A percentile compares a stretch with the other conserved stretches of the same genome.
These are phyloP conservation scores for Prunella strophiata DNA, from an alignment of 2,797 vertebrate genomes.

Conservation along the genomic window DNA sequence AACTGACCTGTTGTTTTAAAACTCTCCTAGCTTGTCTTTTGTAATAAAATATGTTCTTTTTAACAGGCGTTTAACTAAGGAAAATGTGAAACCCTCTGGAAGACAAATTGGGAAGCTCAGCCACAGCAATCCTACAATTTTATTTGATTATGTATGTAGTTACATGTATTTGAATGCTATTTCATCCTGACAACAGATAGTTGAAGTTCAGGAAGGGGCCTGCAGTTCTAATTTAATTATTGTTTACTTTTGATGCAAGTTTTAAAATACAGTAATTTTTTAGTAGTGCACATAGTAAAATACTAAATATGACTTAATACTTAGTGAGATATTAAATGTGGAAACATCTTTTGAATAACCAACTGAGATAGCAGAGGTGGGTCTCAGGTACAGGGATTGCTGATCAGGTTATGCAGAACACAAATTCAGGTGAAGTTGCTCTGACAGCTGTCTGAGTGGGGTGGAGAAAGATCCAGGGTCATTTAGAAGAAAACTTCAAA, in stretches of 20 bases:
- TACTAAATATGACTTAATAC: not conserved
- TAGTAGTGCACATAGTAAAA: not conserved
- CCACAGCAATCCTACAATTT: conserved; percentile 91
- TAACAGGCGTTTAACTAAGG: conserved; percentile 93
- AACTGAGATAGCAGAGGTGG: not conserved
- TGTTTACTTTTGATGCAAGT: not conserved
- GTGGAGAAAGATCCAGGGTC: not conserved
- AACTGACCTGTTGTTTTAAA: not conserved
- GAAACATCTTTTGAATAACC: not conserved
- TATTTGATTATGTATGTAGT: conserved; percentile 87
- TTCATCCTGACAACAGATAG: not conserved
- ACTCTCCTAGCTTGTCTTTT: not conserved
- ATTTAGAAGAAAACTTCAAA: not conserved
- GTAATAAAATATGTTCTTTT: conserved; percentile 23
- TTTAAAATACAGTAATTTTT: not conserved
- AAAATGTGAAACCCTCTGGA: conserved; percentile 90
- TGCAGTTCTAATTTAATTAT: not conserved
- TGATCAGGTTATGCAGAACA: not conserved
- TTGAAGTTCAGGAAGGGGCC: not conserved
- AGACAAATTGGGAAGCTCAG: conserved; percentile 89
- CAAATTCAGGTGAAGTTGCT: not conserved
- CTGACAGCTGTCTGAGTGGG: not conserved
- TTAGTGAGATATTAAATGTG: not conserved
- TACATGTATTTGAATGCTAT: not conserved
- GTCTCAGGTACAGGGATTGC: not conserved